phyloP scores from a whole-genome alignment of 1,140 invertebrate genomes.

The Drosophila arawakana region DNA sequence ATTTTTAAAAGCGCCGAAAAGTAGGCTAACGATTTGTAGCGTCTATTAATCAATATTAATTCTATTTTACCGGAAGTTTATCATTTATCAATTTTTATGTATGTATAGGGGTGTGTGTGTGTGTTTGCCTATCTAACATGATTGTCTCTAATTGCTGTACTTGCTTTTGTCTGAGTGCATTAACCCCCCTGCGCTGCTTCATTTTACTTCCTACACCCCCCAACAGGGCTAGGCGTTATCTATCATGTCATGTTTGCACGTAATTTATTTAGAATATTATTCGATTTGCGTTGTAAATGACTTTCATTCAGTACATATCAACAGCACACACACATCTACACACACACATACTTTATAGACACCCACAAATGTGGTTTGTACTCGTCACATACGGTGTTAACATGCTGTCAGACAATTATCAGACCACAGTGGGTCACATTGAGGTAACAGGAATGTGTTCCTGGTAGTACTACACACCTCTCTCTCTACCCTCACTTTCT shows the following conservation, averaged over 20 bases:
- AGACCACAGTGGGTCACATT: slow-evolving; percentile 51
- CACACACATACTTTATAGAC: slow-evolving; percentile 16
- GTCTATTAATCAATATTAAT: slow-evolving; percentile 11
- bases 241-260: slow-evolving; percentile 67
- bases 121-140: slow-evolving; percentile 31
- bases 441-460: slow-evolving; percentile 19
- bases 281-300: slow-evolving; percentile 80
- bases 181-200: slow-evolving; percentile 2
- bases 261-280: slow-evolving; percentile 81
- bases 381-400: slow-evolving; percentile 64
- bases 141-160: slow-evolving; percentile 40
- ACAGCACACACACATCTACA: slow-evolving; percentile 16
- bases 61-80: not conserved
- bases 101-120: not conserved
- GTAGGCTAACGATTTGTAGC: not conserved
- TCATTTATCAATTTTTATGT: slow-evolving; percentile 24
- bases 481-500: not conserved
- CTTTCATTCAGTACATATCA: slow-evolving; percentile 63
- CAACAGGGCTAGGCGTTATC: slow-evolving; percentile 41
- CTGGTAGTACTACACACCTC: not conserved
- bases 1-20: not conserved
- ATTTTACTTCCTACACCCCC: not conserved
- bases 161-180: slow-evolving; percentile 24
- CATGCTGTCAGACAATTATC: slow-evolving; percentile 78
- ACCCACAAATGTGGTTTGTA: slow-evolving; percentile 55